These are phyloP conservation scores for Alauda arvensis DNA, from an alignment of 2,797 vertebrate species.

Conservation along the genomic window DNA sequence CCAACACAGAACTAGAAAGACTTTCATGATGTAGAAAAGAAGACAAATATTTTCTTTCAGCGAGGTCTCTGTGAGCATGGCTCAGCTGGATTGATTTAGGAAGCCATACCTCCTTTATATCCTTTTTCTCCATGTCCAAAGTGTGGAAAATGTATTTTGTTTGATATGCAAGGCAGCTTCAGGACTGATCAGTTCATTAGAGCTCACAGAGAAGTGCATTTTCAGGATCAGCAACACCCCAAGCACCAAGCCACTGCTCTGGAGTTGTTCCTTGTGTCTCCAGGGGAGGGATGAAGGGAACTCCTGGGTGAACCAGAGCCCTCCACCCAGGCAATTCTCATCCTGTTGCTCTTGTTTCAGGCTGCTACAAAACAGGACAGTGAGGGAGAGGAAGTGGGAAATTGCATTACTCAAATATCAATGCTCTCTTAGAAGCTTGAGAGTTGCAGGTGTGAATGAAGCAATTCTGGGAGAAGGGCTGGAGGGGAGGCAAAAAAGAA, in stretches of 20 bases:
- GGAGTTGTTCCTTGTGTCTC: neutral
- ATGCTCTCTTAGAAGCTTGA: slow-evolving; percentile 30
- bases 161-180: rapidly evolving
- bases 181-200: neutral
- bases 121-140: neutral
- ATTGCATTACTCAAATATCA: slow-evolving; percentile 14
- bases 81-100: neutral
- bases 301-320: slow-evolving; percentile 4
- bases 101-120: neutral
- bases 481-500: neutral
- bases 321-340: neutral
- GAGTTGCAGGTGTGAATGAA: slow-evolving; percentile 36
- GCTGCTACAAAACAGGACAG: neutral
- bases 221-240: neutral
- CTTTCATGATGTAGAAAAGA: neutral
- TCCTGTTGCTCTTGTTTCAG: slow-evolving; percentile 3
- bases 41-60: neutral
- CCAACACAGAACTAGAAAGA: neutral
- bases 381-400: slow-evolving; percentile 33
- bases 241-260: neutral
- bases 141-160: neutral
- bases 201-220: neutral
- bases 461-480: slow-evolving; percentile 18
- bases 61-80: neutral
- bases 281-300: neutral